Evolutionary conservation across 2,888 invertebrate genomes (phyloP).

Genomic region (Carabus problematicus): DNA sequence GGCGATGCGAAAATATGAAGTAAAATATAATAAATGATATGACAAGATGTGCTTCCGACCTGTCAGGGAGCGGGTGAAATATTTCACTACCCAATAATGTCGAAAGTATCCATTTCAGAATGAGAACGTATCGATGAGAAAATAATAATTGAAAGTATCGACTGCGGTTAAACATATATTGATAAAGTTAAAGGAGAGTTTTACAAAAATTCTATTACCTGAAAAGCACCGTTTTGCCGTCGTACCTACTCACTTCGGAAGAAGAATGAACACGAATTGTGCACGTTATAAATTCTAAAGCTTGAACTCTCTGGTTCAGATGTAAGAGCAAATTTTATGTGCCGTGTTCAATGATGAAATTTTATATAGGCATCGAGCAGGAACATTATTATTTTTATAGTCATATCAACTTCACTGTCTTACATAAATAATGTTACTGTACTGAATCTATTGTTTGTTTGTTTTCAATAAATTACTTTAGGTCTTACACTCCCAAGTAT

Average conservation of each 20-base stretch:
- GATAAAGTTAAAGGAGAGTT: too few relatives aligned
- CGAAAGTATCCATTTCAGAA: too few relatives aligned
- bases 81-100: too few relatives aligned
- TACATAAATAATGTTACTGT: background rate
- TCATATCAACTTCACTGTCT: background rate
- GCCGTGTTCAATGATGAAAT: slow-evolving; percentile 29
- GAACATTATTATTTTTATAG: background rate
- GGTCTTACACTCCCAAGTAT: too few relatives aligned
- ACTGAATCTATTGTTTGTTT: background rate
- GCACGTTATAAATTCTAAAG: slow-evolving; percentile 25
- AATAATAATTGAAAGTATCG: too few relatives aligned
- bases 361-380: slow-evolving; percentile 18
- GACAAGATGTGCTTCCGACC: too few relatives aligned
- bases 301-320: slow-evolving; percentile 22
- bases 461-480: background rate
- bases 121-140: too few relatives aligned
- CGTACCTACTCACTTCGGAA: background rate
- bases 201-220: slow-evolving; percentile 26
- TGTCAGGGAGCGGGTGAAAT: too few relatives aligned
- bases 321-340: slow-evolving; percentile 31
- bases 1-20: too few relatives aligned
- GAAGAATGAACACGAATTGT: slow-evolving; percentile 25
- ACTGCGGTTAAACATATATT: too few relatives aligned
- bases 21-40: too few relatives aligned
- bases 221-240: slow-evolving; percentile 1